phyloP scores from a whole-genome alignment of 2,113 vertebrate genomes.

The Grus americana region DNA sequence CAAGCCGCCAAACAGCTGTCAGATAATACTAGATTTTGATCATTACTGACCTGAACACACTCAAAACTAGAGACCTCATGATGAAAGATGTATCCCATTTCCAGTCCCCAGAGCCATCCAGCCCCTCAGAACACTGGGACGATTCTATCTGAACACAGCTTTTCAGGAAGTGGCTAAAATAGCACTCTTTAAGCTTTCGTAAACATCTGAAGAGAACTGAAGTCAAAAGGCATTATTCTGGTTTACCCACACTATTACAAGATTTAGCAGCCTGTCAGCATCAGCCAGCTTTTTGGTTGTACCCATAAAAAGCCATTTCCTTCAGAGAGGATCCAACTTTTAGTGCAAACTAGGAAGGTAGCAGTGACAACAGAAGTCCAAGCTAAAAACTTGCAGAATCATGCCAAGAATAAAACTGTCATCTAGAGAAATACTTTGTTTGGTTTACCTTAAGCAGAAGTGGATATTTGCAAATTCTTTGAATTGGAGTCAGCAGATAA shows the following conservation, averaged over 20 bases:
- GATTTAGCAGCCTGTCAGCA: background rate
- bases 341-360: background rate
- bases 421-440: background rate
- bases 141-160: background rate
- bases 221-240: background rate
- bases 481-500: constrained; percentile 94
- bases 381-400: background rate
- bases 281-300: background rate
- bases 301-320: background rate
- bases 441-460: constrained; percentile 92
- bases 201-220: background rate
- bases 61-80: background rate
- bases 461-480: constrained; percentile 99
- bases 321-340: background rate
- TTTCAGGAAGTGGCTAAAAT: background rate
- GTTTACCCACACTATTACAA: background rate
- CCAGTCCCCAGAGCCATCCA: background rate
- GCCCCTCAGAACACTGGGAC: background rate
- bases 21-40: background rate
- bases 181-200: background rate
- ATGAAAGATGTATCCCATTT: background rate
- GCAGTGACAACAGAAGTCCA: background rate
- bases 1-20: background rate
- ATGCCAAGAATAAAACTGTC: background rate
- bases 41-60: background rate